These are phyloP conservation scores for Augochlora pura DNA, from an alignment of 1,140 invertebrate genomes.

Conservation along the genomic window DNA sequence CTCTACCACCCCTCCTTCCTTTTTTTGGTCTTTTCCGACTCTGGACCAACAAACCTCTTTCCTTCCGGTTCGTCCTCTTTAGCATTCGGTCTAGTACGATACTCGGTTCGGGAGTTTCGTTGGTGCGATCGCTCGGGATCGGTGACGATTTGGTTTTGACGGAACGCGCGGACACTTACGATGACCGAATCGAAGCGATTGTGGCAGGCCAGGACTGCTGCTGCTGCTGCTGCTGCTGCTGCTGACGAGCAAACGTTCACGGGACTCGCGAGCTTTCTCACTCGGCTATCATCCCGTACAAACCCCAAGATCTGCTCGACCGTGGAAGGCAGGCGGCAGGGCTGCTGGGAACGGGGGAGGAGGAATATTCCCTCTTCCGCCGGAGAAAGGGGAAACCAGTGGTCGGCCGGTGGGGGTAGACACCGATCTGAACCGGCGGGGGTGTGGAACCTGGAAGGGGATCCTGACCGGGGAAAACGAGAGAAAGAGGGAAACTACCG, in stretches of 20 bases:
- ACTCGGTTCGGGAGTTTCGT: constrained; percentile 4
- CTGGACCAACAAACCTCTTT: constrained; percentile 21
- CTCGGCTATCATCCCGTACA: constrained; percentile 71
- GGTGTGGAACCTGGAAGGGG: constrained; percentile 29
- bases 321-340: constrained; percentile 69
- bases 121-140: not conserved
- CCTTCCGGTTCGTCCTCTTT: not conserved
- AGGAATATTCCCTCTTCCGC: constrained; percentile 48
- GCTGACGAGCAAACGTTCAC: constrained; percentile 62
- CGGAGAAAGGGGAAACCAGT: constrained; percentile 25
- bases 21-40: constrained; percentile 9
- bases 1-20: constrained; percentile 2
- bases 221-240: constrained; percentile 71
- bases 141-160: not conserved
- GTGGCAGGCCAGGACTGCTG: constrained; percentile 79
- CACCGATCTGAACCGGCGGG: constrained; percentile 21
- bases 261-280: constrained; percentile 65
- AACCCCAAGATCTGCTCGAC: constrained; percentile 69
- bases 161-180: constrained; percentile 72
- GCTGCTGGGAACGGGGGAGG: constrained; percentile 61
- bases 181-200: constrained; percentile 80
- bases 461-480: constrained; percentile 1
- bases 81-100: not conserved
- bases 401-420: constrained; percentile 17
- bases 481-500: too few species aligned